phyloP scores from a whole-genome alignment of 2,888 invertebrate species.

The Nomada goodeniana region DNA sequence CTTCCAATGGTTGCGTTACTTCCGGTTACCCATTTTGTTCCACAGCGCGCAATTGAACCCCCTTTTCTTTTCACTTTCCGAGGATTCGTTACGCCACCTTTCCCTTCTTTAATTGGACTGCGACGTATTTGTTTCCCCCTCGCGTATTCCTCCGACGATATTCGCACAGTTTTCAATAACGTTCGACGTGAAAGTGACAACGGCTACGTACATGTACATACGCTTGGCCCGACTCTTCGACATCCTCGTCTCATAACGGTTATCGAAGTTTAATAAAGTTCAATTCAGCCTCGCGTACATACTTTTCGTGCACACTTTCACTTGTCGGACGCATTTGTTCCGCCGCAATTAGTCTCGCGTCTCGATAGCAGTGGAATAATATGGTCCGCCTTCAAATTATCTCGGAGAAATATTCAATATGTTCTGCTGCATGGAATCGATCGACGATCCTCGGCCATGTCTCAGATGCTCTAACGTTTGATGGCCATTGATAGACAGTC shows the following conservation, averaged over 20 bases:
- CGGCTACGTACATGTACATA: background rate
- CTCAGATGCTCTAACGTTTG: background rate
- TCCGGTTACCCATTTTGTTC: background rate
- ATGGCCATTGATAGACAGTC: background rate
- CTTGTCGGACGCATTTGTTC: conserved; percentile 40
- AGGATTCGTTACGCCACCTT: background rate
- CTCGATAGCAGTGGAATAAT: conserved; percentile 8
- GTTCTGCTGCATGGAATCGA: background rate
- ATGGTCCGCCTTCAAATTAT: conserved; percentile 9
- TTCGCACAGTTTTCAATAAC: conserved; percentile 13
- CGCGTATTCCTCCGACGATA: conserved; percentile 15
- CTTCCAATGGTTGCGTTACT: too few species aligned
- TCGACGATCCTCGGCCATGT: background rate
- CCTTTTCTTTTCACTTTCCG: conserved; percentile 15
- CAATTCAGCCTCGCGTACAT: conserved; percentile 29
- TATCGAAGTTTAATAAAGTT: conserved; percentile 48
- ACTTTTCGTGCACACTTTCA: conserved; percentile 40
- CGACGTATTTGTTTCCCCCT: conserved; percentile 17
- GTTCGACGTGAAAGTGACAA: conserved; percentile 39
- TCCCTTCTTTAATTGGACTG: background rate
- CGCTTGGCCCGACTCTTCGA: conserved; percentile 12
- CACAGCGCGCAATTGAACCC: background rate
- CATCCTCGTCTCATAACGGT: conserved; percentile 11
- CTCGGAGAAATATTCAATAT: background rate
- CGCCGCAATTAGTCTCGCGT: conserved; percentile 32